Conservation (phyloP, 2,113 vertebrate genomes). For the Zosterops japonicus region DNA sequence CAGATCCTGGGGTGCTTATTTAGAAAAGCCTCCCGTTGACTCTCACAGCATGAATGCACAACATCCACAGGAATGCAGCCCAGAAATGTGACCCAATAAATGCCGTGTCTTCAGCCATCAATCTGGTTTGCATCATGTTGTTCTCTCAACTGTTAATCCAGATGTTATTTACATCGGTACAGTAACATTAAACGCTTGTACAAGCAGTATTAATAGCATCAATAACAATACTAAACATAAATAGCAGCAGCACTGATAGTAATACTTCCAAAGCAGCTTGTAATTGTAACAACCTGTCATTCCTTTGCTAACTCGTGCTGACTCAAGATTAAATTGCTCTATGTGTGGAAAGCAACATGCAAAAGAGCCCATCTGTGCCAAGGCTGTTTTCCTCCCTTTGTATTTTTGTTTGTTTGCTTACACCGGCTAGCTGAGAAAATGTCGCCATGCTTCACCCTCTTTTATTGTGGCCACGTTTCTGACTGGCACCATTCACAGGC, state of each 20-base stretch:
- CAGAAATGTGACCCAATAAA: slow-evolving; percentile 43
- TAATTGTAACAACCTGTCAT: slow-evolving; percentile 68
- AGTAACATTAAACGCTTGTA: slow-evolving; percentile 63
- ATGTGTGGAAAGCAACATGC: slow-evolving; percentile 54
- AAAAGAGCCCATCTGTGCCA: slow-evolving; percentile 67
- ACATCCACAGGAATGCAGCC: neutral
- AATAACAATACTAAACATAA: slow-evolving; percentile 65
- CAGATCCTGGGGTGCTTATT: slow-evolving; percentile 27
- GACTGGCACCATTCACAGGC: neutral
- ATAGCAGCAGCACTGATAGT: slow-evolving; percentile 51
- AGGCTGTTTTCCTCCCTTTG: slow-evolving; percentile 54
- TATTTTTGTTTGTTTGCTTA: slow-evolving; percentile 68
- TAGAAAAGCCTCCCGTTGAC: neutral
- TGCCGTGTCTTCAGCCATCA: slow-evolving; percentile 15
- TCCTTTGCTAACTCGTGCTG: slow-evolving; percentile 63
- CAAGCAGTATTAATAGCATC: slow-evolving; percentile 54
- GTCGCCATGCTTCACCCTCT: neutral
- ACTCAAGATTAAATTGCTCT: slow-evolving; percentile 69
- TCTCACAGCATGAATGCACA: neutral
- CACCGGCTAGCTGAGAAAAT: slow-evolving; percentile 35
- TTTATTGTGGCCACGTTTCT: neutral
- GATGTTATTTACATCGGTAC: slow-evolving; percentile 60
- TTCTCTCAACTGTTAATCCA: slow-evolving; percentile 59
- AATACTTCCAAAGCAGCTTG: slow-evolving; percentile 67
- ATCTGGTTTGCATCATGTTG: slow-evolving; percentile 38